A percentile compares a stretch with the other conserved stretches of the same genome.
phyloP scores from a whole-genome alignment of 2,888 invertebrate genomes.

The Agrotis puta region DNA sequence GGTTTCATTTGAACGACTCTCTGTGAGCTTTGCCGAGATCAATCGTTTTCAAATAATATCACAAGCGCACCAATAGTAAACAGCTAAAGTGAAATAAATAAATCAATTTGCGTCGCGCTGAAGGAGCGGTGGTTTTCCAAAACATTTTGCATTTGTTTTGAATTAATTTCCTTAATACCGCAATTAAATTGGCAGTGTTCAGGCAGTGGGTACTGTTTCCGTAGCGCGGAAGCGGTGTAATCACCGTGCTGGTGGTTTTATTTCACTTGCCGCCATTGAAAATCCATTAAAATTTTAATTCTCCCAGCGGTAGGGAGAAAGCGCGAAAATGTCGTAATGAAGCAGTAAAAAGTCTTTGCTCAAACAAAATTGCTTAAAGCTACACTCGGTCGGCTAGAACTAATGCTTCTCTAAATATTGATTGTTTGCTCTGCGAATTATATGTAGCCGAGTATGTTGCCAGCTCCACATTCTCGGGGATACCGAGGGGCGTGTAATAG shows the following conservation, averaged over 20 bases:
- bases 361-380: constrained; percentile 66
- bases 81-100: constrained; percentile 46
- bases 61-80: constrained; percentile 31
- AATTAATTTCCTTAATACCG: constrained; percentile 63
- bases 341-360: constrained; percentile 67
- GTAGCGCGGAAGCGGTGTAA: constrained; percentile 62
- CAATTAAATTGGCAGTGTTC: constrained; percentile 62
- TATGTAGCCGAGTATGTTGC: constrained; percentile 38
- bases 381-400: constrained; percentile 56
- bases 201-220: constrained; percentile 57
- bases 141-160: constrained; percentile 59
- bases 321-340: constrained; percentile 71
- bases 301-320: constrained; percentile 62
- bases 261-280: constrained; percentile 76
- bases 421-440: constrained; percentile 57
- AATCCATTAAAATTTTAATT: constrained; percentile 78
- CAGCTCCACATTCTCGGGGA: constrained; percentile 41
- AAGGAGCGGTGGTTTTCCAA: constrained; percentile 41
- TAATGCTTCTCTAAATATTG: constrained; percentile 63
- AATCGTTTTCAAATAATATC: constrained; percentile 63
- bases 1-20: constrained; percentile 59
- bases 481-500: constrained; percentile 14
- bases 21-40: constrained; percentile 54
- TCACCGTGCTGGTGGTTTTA: constrained; percentile 71
- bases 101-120: constrained; percentile 42